Conservation (phyloP, 2,888 invertebrate genomes). For the Mythimna impura region DNA sequence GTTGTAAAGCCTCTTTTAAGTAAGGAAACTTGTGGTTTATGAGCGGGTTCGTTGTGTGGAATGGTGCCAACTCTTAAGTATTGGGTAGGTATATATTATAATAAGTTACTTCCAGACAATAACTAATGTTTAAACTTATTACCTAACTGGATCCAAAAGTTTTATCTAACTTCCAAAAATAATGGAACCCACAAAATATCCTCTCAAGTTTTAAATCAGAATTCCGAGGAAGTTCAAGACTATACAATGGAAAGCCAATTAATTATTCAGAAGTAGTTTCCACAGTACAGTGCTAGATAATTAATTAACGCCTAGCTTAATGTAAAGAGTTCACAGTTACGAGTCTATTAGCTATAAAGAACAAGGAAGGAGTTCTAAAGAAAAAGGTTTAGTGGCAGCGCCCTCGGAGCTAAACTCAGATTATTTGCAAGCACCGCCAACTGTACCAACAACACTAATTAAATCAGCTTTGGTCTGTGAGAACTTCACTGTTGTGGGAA, state of each 20-base stretch:
- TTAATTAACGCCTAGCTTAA: slow-evolving; percentile 61
- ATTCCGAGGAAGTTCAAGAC: slow-evolving; percentile 27
- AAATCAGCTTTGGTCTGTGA: slow-evolving; percentile 71
- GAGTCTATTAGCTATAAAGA: slow-evolving; percentile 53
- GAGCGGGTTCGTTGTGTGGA: not conserved
- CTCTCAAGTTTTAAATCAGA: slow-evolving; percentile 4
- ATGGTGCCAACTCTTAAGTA: not conserved
- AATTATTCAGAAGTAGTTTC: slow-evolving; percentile 26
- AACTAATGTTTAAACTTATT: not conserved
- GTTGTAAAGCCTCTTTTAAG: slow-evolving; percentile 31
- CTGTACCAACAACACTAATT: slow-evolving; percentile 75
- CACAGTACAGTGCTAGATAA: slow-evolving; percentile 38
- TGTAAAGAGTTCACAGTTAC: slow-evolving; percentile 55
- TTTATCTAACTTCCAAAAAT: not conserved
- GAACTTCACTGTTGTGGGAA: slow-evolving; percentile 63
- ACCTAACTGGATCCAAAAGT: not conserved
- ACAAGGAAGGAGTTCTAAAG: slow-evolving; percentile 60
- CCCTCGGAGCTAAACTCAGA: slow-evolving; percentile 61
- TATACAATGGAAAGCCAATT: slow-evolving; percentile 35
- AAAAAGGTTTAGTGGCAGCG: slow-evolving; percentile 30
- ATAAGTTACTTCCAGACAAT: not conserved
- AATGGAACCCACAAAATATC: not conserved
- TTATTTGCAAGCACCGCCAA: slow-evolving; percentile 71
- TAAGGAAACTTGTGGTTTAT: slow-evolving; percentile 36
- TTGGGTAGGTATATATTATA: not conserved